Percentiles rank a stretch among this genome's conserved stretches.
phyloP scores from a whole-genome alignment of 2,113 vertebrate species.

The Carassius gibelio region DNA sequence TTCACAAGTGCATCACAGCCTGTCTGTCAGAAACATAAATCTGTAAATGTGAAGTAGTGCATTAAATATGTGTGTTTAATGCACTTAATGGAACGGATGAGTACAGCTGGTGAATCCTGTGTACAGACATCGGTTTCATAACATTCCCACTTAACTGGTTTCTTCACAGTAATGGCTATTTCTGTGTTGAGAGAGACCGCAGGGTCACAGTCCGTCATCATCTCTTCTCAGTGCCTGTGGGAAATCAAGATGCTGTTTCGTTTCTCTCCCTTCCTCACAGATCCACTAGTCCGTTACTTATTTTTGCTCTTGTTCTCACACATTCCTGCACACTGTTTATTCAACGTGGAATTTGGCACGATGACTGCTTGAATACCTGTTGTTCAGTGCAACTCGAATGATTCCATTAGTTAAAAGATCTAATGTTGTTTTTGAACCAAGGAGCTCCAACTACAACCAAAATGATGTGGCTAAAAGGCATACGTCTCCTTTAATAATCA shows the following conservation, averaged over 20 bases:
- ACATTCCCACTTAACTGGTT: conserved; percentile 38
- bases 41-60: conserved; percentile 10
- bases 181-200: neutral
- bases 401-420: neutral
- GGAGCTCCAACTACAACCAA: neutral
- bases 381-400: neutral
- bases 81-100: neutral
- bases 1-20: neutral
- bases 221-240: neutral
- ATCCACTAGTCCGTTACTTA: conserved; percentile 46
- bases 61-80: neutral
- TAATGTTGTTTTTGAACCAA: neutral
- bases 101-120: neutral
- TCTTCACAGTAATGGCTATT: conserved; percentile 2
- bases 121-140: neutral
- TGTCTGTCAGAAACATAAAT: neutral
- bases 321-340: conserved; percentile 14
- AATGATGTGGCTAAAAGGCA: neutral
- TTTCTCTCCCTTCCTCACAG: conserved; percentile 35
- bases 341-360: neutral
- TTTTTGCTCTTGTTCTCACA: conserved; percentile 40
- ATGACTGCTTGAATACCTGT: neutral
- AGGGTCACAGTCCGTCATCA: neutral
- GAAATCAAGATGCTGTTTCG: neutral
- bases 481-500: neutral